A percentile compares a stretch with the other conserved stretches of the same genome.
Conservation (phyloP, 2,888 invertebrate species). For the Carcina quercana region DNA sequence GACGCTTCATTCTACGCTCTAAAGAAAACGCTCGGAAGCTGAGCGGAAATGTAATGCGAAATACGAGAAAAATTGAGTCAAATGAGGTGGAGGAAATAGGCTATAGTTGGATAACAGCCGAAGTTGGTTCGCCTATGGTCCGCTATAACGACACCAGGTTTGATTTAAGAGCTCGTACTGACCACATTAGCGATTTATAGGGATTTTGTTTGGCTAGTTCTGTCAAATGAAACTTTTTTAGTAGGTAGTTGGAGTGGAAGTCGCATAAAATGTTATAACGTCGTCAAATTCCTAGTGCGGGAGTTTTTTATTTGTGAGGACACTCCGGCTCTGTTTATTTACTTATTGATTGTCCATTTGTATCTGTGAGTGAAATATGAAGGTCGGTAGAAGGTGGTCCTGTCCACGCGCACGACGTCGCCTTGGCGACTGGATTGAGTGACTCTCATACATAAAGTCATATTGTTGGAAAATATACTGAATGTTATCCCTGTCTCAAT, state of each 20-base stretch:
- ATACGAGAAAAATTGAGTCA: constrained; percentile 10
- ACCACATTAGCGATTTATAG: constrained; percentile 25
- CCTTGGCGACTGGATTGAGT: too few species aligned
- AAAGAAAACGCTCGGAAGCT: too few species aligned
- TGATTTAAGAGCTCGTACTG: constrained; percentile 35
- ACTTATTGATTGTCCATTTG: too few species aligned
- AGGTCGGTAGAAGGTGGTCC: too few species aligned
- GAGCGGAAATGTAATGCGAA: constrained; percentile 17
- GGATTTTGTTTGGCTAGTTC: constrained; percentile 23
- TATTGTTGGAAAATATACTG: too few species aligned
- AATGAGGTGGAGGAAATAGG: constrained; percentile 23
- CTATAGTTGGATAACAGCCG: constrained; percentile 34
- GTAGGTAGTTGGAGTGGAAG: constrained; percentile 6
- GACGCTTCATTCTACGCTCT: too few species aligned
- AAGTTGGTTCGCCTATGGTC: constrained; percentile 45
- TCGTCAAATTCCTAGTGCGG: neutral
- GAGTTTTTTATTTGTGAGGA: too few species aligned
- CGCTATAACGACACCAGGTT: constrained; percentile 31
- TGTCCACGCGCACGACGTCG: too few species aligned
- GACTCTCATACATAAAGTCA: too few species aligned
- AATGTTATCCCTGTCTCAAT: too few species aligned
- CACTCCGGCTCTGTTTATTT: too few species aligned
- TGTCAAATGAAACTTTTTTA: constrained; percentile 11
- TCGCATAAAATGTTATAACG: constrained; percentile 7
- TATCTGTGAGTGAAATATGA: too few species aligned